Percentiles rank a stretch among this genome's conserved stretches.
These are phyloP conservation scores for Lasiurus borealis DNA, from an alignment of 2,113 vertebrate genomes.

Conservation along the genomic window DNA sequence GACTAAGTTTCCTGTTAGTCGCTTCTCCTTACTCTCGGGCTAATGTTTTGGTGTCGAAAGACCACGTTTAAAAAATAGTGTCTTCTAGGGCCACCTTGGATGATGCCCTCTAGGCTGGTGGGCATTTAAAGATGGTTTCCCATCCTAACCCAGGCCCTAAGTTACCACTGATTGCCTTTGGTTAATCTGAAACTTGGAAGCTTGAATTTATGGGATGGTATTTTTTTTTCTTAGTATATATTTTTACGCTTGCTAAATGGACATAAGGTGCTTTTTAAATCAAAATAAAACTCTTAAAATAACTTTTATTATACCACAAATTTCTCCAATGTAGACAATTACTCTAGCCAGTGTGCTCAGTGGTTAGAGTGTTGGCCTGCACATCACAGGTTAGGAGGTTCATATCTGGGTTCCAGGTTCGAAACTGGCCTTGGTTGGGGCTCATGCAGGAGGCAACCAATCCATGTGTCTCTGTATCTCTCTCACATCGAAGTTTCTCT, in stretches of 20 bases:
- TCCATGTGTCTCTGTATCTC: no score
- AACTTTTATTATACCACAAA: neutral
- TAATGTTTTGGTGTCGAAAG: conserved; percentile 40
- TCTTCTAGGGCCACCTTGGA: neutral
- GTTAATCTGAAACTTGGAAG: conserved; percentile 12
- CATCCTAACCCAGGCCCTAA: neutral
- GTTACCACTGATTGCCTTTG: neutral
- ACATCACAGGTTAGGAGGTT: no score
- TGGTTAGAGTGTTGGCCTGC: no score
- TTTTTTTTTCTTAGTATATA: neutral
- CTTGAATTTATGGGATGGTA: neutral
- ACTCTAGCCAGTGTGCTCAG: no score
- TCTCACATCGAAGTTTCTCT: no score
- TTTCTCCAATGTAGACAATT: neutral
- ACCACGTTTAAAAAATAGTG: neutral
- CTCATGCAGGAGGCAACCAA: no score
- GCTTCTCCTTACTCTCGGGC: neutral
- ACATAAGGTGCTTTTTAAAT: neutral
- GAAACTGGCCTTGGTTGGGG: no score
- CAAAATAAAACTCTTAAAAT: neutral
- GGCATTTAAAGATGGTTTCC: neutral
- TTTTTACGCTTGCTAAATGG: neutral
- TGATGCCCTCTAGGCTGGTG: neutral
- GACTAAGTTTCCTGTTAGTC: neutral
- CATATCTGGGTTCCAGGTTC: no score